phyloP scores from a whole-genome alignment of 2,888 invertebrate species.

The Coenonympha arcania region DNA sequence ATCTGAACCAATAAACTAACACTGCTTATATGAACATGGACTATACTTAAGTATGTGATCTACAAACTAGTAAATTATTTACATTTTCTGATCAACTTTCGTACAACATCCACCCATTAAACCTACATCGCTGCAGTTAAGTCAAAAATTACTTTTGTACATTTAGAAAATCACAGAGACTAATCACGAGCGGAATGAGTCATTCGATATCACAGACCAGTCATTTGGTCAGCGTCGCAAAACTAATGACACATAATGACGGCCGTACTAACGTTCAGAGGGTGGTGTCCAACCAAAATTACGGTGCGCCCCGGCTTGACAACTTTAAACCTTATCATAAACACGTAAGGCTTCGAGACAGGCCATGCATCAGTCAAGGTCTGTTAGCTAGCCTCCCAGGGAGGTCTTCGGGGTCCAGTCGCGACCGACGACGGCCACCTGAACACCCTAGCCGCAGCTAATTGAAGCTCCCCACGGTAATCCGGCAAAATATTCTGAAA shows the following conservation, averaged over 20 bases:
- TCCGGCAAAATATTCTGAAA: slow-evolving; percentile 36
- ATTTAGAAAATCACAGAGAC: slow-evolving; percentile 58
- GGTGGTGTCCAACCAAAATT: slow-evolving; percentile 37
- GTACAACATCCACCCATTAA: not conserved
- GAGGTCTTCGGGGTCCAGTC: slow-evolving; percentile 56
- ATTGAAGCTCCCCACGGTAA: slow-evolving; percentile 49
- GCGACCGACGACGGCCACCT: slow-evolving; percentile 53
- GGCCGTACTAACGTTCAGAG: slow-evolving; percentile 55
- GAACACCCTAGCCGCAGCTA: slow-evolving; percentile 54
- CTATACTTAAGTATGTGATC: too few relatives aligned
- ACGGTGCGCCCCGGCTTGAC: slow-evolving; percentile 29
- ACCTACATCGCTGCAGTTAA: slow-evolving; percentile 17
- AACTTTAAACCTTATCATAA: slow-evolving; percentile 40
- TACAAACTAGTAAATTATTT: too few relatives aligned
- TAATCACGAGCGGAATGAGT: slow-evolving; percentile 68
- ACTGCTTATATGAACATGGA: too few relatives aligned
- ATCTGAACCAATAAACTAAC: too few relatives aligned
- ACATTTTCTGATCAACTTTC: not conserved
- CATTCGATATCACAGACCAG: slow-evolving; percentile 70
- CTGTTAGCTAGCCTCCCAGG: slow-evolving; percentile 58
- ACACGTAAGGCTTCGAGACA: slow-evolving; percentile 28
- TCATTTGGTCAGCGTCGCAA: slow-evolving; percentile 74
- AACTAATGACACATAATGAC: slow-evolving; percentile 75
- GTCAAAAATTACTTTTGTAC: slow-evolving; percentile 30
- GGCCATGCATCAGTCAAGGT: slow-evolving; percentile 56